Conservation (phyloP, 2,888 invertebrate species). For the Spisula subtruncata region DNA sequence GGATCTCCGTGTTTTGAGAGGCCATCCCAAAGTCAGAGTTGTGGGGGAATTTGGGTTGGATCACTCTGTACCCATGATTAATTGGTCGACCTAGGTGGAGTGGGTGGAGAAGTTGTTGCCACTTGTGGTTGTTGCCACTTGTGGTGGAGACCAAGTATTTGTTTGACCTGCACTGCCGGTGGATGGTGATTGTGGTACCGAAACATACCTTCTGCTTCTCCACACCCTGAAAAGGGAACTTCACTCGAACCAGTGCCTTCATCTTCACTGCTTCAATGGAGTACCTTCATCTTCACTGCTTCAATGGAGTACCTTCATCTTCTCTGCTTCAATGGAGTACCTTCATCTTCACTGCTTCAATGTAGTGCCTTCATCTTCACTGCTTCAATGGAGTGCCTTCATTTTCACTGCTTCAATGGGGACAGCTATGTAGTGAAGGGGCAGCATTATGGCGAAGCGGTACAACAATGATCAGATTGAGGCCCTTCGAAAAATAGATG, state of each 20-base stretch:
- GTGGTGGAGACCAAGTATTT: slow-evolving; percentile 31
- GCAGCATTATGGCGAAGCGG: background rate
- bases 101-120: slow-evolving; percentile 36
- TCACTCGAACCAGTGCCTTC: slow-evolving; percentile 27
- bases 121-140: no score
- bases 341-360: no score
- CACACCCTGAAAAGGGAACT: slow-evolving; percentile 21
- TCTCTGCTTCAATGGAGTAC: slow-evolving; percentile 44
- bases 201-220: slow-evolving; percentile 46
- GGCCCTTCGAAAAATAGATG: no score
- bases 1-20: background rate
- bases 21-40: slow-evolving; percentile 11
- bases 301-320: slow-evolving; percentile 32
- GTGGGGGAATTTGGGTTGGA: slow-evolving; percentile 53
- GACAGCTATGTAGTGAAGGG: no score
- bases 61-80: slow-evolving; percentile 38
- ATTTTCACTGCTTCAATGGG: slow-evolving; percentile 46
- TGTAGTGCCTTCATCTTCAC: no score
- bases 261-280: slow-evolving; percentile 54
- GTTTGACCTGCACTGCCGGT: slow-evolving; percentile 49
- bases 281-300: no score
- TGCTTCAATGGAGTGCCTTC: slow-evolving; percentile 30
- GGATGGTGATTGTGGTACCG: slow-evolving; percentile 54
- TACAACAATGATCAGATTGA: slow-evolving; percentile 29
- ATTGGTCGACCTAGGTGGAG: slow-evolving; percentile 32